Evolutionary conservation across 2,113 vertebrate genomes (phyloP).

Genomic region (Astur gentilis): DNA sequence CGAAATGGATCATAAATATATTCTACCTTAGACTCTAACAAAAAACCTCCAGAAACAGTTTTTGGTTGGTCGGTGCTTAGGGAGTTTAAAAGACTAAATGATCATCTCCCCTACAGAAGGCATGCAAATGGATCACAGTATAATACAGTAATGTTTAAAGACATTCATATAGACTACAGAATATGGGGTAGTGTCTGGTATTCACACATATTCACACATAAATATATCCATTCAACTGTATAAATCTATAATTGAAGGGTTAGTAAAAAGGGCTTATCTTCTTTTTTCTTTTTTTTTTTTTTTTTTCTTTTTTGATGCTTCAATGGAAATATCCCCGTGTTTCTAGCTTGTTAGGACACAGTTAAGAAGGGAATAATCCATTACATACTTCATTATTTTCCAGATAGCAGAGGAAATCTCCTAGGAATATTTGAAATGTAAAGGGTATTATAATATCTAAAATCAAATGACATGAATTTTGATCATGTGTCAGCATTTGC

Average conservation of each 20-base stretch:
- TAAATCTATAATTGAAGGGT: neutral
- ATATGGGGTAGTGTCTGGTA: neutral
- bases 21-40: neutral
- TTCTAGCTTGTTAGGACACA: slow-evolving; percentile 14
- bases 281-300: no score
- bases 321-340: neutral
- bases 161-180: neutral
- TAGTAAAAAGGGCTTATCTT: neutral
- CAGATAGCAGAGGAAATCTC: slow-evolving; percentile 16
- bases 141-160: neutral
- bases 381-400: slow-evolving; percentile 53
- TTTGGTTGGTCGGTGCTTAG: neutral
- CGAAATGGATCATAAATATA: neutral
- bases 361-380: slow-evolving; percentile 25
- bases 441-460: neutral
- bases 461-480: slow-evolving; percentile 27
- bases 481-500: neutral
- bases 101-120: neutral
- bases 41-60: neutral
- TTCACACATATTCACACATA: neutral
- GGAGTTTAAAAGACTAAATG: neutral
- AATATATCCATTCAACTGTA: neutral
- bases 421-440: slow-evolving; percentile 25
- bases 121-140: neutral
- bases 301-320: neutral